Conservation (phyloP, 2,888 invertebrate genomes). For the Nipponacmea schrenckii region DNA sequence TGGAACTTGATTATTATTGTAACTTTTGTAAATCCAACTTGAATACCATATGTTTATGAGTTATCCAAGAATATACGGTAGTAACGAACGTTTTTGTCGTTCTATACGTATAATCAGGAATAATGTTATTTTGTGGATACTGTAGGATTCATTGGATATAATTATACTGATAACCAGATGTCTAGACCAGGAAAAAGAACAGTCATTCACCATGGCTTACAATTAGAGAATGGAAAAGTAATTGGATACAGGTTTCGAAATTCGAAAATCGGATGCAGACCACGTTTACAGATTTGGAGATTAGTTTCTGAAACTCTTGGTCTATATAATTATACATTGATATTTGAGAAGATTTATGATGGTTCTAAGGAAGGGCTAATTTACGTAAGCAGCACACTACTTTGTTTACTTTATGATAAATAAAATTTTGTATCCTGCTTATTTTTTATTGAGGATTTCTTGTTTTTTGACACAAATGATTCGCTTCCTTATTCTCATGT, state of each 20-base stretch:
- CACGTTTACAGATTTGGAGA: neutral
- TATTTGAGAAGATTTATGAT: neutral
- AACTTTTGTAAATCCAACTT: too few species aligned
- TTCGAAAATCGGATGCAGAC: neutral
- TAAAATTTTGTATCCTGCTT: too few species aligned
- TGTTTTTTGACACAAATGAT: too few species aligned
- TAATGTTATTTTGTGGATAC: neutral
- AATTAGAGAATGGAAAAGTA: neutral
- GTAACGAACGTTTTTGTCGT: too few species aligned
- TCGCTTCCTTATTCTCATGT: too few species aligned
- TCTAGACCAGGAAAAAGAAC: neutral
- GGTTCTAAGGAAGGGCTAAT: neutral
- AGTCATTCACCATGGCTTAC: neutral
- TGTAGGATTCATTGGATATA: slow-evolving; percentile 2
- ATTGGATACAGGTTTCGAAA: slow-evolving; percentile 1
- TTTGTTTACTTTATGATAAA: too few species aligned
- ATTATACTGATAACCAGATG: neutral
- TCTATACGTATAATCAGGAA: too few species aligned
- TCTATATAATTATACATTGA: neutral
- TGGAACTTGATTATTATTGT: too few species aligned
- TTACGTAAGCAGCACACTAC: neutral
- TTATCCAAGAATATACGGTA: too few species aligned
- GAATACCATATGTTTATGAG: too few species aligned
- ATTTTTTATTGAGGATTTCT: too few species aligned
- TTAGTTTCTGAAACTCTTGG: neutral